Evolutionary conservation across 2,888 invertebrate genomes (phyloP).

Genomic region (Neoaliturus tenellus): DNA sequence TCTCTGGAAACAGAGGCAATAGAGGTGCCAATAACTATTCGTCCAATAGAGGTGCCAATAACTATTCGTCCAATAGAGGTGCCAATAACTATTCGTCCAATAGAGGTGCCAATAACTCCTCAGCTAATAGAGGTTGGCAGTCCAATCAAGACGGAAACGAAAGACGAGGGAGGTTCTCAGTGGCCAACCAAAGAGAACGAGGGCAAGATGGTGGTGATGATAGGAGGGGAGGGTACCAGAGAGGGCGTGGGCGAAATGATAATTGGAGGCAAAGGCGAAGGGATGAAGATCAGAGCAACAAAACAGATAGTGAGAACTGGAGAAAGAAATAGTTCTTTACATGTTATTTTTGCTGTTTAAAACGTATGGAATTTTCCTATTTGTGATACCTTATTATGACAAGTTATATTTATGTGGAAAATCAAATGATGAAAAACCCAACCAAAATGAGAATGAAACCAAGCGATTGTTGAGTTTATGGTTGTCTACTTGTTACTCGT

Average conservation of each 20-base stretch:
- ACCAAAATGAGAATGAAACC: too few species aligned
- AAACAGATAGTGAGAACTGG: slow-evolving; percentile 9
- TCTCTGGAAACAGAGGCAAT: neutral
- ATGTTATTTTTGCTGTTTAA: neutral
- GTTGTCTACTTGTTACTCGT: too few species aligned
- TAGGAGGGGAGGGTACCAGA: neutral
- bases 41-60: neutral
- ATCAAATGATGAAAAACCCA: too few species aligned
- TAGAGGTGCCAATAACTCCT: too few species aligned
- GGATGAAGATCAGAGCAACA: neutral
- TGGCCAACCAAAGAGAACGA: neutral
- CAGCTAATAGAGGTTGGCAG: neutral
- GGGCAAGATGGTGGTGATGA: neutral
- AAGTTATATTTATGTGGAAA: too few species aligned
- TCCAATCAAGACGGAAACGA: neutral
- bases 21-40: too few species aligned
- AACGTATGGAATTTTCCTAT: too few species aligned
- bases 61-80: neutral
- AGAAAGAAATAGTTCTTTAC: neutral
- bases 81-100: too few species aligned
- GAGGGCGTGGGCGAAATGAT: neutral
- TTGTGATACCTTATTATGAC: neutral
- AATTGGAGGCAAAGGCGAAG: neutral
- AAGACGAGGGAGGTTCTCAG: neutral
- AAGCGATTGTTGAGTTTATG: too few species aligned